A percentile compares a stretch with the other conserved stretches of the same genome.
phyloP scores from a whole-genome alignment of 2,797 vertebrate species.

The Nothura maculosa region DNA sequence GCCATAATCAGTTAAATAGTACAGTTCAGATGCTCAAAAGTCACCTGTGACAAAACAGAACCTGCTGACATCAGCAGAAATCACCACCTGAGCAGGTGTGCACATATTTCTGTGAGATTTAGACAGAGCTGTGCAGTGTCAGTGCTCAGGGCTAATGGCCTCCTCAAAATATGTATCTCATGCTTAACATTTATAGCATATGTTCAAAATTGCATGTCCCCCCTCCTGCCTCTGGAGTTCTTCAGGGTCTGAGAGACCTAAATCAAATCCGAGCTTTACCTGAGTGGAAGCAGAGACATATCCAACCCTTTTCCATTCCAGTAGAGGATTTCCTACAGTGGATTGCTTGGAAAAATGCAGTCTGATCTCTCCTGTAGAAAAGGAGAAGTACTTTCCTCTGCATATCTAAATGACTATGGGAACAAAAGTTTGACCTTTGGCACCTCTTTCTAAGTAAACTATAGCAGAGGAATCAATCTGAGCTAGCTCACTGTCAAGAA shows the following conservation, averaged over 20 bases:
- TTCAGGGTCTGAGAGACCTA: neutral
- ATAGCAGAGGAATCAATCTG: neutral
- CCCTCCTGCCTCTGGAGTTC: neutral
- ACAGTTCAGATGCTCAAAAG: neutral
- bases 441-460: neutral
- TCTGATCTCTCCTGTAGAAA: neutral
- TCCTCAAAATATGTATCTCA: neutral
- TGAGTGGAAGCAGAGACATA: neutral
- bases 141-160: neutral
- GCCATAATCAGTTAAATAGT: neutral
- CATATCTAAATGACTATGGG: neutral
- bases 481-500: neutral
- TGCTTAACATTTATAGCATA: neutral
- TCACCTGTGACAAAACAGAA: neutral
- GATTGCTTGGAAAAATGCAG: neutral
- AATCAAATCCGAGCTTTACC: neutral
- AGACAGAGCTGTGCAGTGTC: neutral
- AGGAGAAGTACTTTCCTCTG: neutral
- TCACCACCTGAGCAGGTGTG: neutral
- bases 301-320: neutral
- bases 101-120: neutral
- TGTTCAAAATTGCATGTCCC: accelerated
- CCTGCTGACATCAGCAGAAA: neutral
- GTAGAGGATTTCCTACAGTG: neutral
- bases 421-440: neutral